Conservation (phyloP, 2,797 vertebrate species). For the Anolis apletophallus region DNA sequence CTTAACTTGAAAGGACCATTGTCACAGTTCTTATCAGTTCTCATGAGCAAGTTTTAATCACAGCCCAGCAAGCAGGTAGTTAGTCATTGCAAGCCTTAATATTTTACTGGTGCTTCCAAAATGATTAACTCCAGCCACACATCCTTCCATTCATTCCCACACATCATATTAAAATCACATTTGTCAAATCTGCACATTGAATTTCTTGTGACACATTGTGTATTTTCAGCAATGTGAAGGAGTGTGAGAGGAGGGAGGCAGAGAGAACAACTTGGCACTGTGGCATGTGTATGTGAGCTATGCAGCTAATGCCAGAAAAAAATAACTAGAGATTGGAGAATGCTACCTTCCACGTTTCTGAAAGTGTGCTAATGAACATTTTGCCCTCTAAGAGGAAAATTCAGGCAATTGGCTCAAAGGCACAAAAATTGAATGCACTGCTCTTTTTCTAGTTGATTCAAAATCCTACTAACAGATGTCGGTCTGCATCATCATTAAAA, state of each 20-base stretch:
- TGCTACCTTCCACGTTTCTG: background rate
- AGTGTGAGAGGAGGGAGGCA: too few species aligned
- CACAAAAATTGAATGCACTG: background rate
- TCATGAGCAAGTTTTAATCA: too few species aligned
- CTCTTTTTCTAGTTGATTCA: background rate
- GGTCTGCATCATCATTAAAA: background rate
- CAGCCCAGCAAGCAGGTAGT: too few species aligned
- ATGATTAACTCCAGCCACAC: too few species aligned
- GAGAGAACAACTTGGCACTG: background rate
- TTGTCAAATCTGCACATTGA: too few species aligned
- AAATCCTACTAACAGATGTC: background rate
- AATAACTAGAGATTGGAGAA: background rate
- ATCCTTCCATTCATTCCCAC: too few species aligned
- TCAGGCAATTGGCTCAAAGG: background rate
- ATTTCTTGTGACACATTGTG: too few species aligned
- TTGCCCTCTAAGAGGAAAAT: background rate
- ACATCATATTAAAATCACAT: too few species aligned
- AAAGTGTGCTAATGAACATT: background rate
- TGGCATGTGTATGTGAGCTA: background rate
- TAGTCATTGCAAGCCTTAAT: too few species aligned
- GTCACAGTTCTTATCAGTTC: too few species aligned
- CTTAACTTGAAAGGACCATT: too few species aligned
- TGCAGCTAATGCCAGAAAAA: background rate
- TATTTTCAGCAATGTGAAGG: background rate
- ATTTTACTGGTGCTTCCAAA: too few species aligned